phyloP scores from a whole-genome alignment of 37 sponge, comb jelly and placozoan genomes.

The Ephydatia muelleri region DNA sequence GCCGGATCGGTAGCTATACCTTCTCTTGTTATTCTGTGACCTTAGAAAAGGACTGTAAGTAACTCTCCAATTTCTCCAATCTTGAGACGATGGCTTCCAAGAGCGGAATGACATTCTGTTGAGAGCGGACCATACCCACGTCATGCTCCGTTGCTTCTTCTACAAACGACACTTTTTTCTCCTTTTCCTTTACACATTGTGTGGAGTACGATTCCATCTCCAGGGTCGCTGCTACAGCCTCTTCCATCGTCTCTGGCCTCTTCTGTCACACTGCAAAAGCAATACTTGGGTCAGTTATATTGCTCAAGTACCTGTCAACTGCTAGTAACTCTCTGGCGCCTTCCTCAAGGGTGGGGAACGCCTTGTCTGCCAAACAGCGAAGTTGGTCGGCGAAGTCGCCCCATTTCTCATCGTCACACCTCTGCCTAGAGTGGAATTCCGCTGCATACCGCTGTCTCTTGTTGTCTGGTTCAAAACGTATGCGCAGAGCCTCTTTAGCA shows the following conservation, averaged over 20 bases:
- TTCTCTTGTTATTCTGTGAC: constrained; percentile 29
- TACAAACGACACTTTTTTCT: not conserved
- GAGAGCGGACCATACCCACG: not conserved
- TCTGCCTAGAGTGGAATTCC: too few species aligned
- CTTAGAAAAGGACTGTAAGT: constrained; percentile 12
- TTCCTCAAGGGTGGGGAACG: too few species aligned
- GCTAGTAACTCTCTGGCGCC: too few species aligned
- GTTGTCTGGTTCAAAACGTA: too few species aligned
- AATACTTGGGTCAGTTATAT: constrained; percentile 22
- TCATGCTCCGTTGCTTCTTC: not conserved
- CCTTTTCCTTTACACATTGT: not conserved
- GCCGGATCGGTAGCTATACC: constrained; percentile 29
- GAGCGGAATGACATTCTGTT: not conserved
- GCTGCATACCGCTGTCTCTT: too few species aligned
- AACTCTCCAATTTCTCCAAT: not conserved
- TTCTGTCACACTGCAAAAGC: constrained; percentile 45
- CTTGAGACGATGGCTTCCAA: not conserved
- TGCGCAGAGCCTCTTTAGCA: too few species aligned
- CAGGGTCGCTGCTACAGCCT: constrained; percentile 48
- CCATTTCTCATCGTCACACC: too few species aligned
- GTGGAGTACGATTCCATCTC: constrained; percentile 53
- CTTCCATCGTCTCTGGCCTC: constrained; percentile 42
- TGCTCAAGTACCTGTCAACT: too few species aligned
- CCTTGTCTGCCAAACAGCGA: too few species aligned
- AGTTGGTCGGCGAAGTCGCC: too few species aligned